Base-by-base conservation (phyloP, 2,888 invertebrate genomes). In the Coremacera marginata region DNA sequence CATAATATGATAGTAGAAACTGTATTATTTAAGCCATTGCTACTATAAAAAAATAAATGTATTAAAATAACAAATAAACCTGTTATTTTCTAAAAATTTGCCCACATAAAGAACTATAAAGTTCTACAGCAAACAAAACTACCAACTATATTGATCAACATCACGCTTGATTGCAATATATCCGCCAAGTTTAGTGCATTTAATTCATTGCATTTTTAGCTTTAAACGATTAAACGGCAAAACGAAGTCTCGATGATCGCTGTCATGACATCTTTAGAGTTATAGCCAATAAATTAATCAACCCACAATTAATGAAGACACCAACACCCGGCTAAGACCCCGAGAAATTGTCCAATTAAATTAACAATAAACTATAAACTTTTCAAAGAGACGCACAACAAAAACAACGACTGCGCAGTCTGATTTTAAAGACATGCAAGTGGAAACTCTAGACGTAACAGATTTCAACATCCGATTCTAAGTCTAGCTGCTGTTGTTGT, bases 301-400 rank as follows among this genome's bases (percentile, higher is more conserved):
- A 62, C 72, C 78, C 70, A 70, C 70, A 79, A 80, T 80, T 82
- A 80, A 82, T 82, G 82, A 80, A 57, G 72, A 51, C 74, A 65
- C 73, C 72, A 81, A 79, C 79, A 80, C 78, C 65, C 80, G 52
- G 31, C 71, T 83, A 84, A 82, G 85, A 83, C 81, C 81, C 81
- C 82, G 81, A 82, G 82, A 82, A 85, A 84, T 83, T 85, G 84
- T 72, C 85, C 85, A 85, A 85, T 85, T 85, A 86, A 84, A 85
- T 84, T 82, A 85, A 84, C 85, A 84, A 86, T 84, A 84, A 86
- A 79, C 37, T 68, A 72, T 62, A 72, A 74, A 60, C 34, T 2
- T 9, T 16, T 57, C 19, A 19, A n/a, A 37, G 4, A 25, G 25
- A 27, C 7, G 25, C 25, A n/a, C 16, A 27, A n/a, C 44, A 51